Evolutionary conservation across 2,888 invertebrate species (phyloP).

Genomic region (Tiliacea citrago): DNA sequence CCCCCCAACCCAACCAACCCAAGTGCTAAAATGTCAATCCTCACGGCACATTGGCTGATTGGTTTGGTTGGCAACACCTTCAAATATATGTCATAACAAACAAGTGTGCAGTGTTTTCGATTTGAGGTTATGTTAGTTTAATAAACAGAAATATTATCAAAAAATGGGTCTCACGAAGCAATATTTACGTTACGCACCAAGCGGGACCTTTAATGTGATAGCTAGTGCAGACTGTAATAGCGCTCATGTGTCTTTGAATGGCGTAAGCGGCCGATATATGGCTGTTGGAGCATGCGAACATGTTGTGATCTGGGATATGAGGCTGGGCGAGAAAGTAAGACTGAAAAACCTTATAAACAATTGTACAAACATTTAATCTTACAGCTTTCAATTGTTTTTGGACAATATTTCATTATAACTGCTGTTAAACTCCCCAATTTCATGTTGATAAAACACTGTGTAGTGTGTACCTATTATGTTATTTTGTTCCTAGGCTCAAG

Average conservation of each 20-base stretch:
- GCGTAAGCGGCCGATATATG: slow-evolving; percentile 95
- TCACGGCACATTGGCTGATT: too few relatives aligned
- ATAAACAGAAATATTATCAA: slow-evolving; percentile 20
- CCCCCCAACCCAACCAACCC: too few relatives aligned
- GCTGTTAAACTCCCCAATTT: background rate
- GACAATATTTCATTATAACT: background rate
- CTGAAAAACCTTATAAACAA: background rate
- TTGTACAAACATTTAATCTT: background rate
- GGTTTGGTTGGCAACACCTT: slow-evolving; percentile 30
- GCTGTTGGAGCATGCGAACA: slow-evolving; percentile 98
- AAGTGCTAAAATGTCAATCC: too few relatives aligned
- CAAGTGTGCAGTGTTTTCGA: slow-evolving; percentile 49
- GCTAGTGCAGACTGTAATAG: slow-evolving; percentile 95
- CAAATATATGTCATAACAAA: slow-evolving; percentile 68
- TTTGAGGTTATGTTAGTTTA: slow-evolving; percentile 50
- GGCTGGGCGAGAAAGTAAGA: slow-evolving; percentile 94
- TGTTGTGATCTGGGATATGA: slow-evolving; percentile 98
- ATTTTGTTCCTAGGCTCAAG: slow-evolving; percentile 91
- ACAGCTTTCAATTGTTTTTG: background rate
- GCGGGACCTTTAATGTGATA: slow-evolving; percentile 97
- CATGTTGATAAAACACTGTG: background rate
- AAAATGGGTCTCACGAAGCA: slow-evolving; percentile 97
- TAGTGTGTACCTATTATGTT: background rate
- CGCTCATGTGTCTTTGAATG: slow-evolving; percentile 94
- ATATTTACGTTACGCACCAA: slow-evolving; percentile 96